Evolutionary conservation across 2,113 vertebrate species (phyloP).

Genomic region (Psammodynastes pulverulentus): DNA sequence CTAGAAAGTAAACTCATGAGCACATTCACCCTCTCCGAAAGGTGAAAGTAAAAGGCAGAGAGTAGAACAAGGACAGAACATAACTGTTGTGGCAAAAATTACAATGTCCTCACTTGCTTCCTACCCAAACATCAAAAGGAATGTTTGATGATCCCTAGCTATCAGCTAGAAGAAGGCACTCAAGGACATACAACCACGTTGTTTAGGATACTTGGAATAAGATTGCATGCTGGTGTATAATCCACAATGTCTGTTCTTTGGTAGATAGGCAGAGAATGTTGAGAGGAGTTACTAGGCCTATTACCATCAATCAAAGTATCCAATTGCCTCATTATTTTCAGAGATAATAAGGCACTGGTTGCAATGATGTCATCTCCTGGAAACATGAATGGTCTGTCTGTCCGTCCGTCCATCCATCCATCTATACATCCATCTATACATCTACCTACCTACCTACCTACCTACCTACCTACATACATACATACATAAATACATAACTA

Average conservation of each 20-base stretch:
- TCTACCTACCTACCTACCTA: too few species aligned
- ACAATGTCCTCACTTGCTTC: neutral
- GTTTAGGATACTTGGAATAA: neutral
- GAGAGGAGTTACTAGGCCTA: neutral
- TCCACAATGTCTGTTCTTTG: neutral
- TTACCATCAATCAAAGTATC: neutral
- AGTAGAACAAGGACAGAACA: neutral
- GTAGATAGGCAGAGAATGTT: neutral
- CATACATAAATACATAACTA: too few species aligned
- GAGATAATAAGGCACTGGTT: neutral
- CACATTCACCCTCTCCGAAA: neutral
- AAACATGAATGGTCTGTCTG: too few species aligned
- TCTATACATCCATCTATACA: rapidly evolving
- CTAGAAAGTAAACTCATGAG: neutral
- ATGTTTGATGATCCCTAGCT: neutral
- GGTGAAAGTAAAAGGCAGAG: neutral
- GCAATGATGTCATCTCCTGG: neutral
- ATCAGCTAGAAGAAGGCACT: neutral
- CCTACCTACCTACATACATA: too few species aligned
- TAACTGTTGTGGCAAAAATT: neutral
- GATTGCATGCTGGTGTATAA: neutral
- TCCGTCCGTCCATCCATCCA: rapidly evolving
- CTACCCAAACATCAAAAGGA: neutral
- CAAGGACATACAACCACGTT: neutral
- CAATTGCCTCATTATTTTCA: neutral